Conservation (phyloP, 2,888 invertebrate species). For the Encarsia formosa region DNA sequence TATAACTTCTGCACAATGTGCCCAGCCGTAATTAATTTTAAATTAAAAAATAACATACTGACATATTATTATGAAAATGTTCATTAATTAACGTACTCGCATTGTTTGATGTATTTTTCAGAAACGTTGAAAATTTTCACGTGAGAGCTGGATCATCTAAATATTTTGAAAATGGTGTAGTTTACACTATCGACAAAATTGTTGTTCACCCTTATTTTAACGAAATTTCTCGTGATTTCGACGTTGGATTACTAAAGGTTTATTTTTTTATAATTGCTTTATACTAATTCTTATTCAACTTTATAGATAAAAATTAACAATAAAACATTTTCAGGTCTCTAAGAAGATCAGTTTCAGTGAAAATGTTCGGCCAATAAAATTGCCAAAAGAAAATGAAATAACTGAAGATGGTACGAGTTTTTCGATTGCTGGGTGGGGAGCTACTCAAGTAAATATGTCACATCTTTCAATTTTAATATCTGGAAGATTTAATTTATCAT, state of each 20-base stretch:
- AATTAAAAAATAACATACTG: not conserved
- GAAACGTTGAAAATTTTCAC: slow-evolving; percentile 27
- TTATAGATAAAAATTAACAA: not conserved
- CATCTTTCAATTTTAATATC: not conserved
- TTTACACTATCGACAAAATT: slow-evolving; percentile 31
- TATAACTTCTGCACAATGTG: slow-evolving; percentile 39
- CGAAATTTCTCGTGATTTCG: slow-evolving; percentile 33
- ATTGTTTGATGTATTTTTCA: not conserved
- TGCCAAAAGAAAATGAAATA: slow-evolving; percentile 22
- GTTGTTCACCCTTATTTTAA: slow-evolving; percentile 35
- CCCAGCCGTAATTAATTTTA: slow-evolving; percentile 28
- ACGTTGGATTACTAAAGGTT: slow-evolving; percentile 38
- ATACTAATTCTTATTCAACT: not conserved
- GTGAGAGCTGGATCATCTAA: slow-evolving; percentile 33
- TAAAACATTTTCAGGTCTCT: slow-evolving; percentile 27
- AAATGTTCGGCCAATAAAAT: slow-evolving; percentile 30
- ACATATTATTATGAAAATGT: not conserved
- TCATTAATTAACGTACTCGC: not conserved
- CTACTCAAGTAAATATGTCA: slow-evolving; percentile 24
- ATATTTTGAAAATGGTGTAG: slow-evolving; percentile 33
- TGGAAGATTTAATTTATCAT: no score
- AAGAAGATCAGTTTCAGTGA: slow-evolving; percentile 27
- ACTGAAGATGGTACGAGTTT: slow-evolving; percentile 25
- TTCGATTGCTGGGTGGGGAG: slow-evolving; percentile 38
- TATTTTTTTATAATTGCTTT: not conserved